Conservation (phyloP, 2,797 vertebrate genomes). For the Yasuhikotakia modesta region DNA sequence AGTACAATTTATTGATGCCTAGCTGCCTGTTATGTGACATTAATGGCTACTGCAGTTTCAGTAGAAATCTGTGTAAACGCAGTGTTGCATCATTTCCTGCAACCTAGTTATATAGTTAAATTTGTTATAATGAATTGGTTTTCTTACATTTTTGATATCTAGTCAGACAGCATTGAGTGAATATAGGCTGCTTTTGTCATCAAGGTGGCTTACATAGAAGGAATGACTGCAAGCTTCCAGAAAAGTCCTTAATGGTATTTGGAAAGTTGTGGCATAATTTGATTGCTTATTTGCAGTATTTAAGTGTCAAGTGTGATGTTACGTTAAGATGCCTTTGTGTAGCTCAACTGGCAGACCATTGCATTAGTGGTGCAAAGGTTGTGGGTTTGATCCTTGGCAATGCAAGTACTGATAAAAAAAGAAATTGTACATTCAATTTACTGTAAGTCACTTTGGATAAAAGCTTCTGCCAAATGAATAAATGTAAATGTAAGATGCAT, state of each 20-base stretch:
- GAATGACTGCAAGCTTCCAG: neutral
- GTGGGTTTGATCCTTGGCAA: no score
- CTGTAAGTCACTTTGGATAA: no score
- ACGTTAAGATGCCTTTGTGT: slow-evolving; percentile 48
- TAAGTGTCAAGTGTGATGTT: slow-evolving; percentile 48
- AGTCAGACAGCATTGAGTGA: neutral
- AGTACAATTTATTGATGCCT: neutral
- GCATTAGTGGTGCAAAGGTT: no score
- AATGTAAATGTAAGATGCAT: slow-evolving; percentile 27
- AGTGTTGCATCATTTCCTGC: neutral
- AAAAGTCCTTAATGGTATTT: neutral
- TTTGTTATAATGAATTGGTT: slow-evolving; percentile 24
- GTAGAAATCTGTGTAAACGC: neutral
- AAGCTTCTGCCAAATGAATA: no score
- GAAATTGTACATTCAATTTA: no score
- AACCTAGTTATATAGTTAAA: neutral
- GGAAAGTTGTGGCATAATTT: neutral
- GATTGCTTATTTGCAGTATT: neutral
- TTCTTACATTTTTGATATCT: neutral
- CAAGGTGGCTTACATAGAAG: neutral
- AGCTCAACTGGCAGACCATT: no score
- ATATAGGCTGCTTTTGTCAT: neutral
- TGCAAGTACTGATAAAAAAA: no score
- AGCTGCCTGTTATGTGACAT: neutral
- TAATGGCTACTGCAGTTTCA: neutral